phyloP scores from a whole-genome alignment of 2,888 invertebrate species.

The Clistopyga incitator region DNA sequence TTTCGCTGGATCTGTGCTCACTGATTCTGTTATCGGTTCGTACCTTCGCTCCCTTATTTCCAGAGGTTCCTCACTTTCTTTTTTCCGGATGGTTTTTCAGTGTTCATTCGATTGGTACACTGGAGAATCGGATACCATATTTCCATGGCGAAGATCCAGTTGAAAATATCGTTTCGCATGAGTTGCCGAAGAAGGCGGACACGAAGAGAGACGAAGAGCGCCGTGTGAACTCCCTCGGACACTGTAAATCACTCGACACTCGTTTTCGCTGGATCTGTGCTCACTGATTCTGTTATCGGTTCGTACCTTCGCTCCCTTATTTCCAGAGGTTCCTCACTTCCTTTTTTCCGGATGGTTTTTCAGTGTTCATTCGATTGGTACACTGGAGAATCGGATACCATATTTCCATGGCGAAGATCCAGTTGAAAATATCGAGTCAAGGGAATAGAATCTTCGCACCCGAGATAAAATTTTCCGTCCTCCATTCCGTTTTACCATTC shows the following conservation, averaged over 20 bases:
- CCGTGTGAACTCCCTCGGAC: conserved; percentile 41
- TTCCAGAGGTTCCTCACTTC: not conserved
- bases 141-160: no score
- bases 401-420: not conserved
- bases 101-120: no score
- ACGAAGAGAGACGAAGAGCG: conserved; percentile 24
- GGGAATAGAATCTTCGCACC: no score
- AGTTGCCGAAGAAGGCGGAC: conserved; percentile 46
- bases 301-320: not conserved
- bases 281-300: not conserved
- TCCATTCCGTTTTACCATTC: no score
- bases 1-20: conserved; percentile 2
- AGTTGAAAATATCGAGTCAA: no score
- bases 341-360: no score
- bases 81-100: no score
- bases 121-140: no score
- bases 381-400: not conserved
- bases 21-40: not conserved
- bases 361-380: not conserved
- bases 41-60: no score
- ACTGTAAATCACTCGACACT: conserved; percentile 39
- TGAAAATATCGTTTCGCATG: conserved; percentile 22
- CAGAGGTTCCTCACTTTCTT: not conserved
- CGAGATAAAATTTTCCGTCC: no score
- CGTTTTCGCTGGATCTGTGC: conserved; percentile 15